Percentiles rank a stretch among this genome's conserved stretches.
phyloP scores from a whole-genome alignment of 2,113 vertebrate genomes.

The Vulpes vulpes region DNA sequence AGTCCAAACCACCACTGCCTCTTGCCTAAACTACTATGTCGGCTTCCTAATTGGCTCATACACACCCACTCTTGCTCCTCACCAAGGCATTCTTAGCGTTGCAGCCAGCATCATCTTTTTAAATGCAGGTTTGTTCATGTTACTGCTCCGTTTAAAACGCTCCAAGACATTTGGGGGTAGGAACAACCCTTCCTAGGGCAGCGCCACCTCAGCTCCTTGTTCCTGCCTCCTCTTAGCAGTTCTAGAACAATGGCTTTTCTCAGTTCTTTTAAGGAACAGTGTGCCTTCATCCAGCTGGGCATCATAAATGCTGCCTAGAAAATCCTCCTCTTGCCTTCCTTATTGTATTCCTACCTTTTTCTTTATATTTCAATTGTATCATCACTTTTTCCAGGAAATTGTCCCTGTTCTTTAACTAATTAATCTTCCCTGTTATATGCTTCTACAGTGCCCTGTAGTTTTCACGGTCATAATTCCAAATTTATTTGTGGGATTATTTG shows the following conservation, averaged over 20 bases:
- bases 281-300: too few species aligned
- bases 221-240: not conserved
- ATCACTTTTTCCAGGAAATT: not conserved
- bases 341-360: not conserved
- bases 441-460: not conserved
- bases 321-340: not conserved
- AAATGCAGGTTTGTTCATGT: not conserved
- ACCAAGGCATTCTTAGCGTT: not conserved
- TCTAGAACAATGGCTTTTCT: not conserved
- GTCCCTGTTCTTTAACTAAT: not conserved
- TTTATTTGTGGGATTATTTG: not conserved
- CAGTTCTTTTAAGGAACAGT: not conserved
- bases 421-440: not conserved
- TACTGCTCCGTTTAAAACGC: not conserved
- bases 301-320: not conserved
- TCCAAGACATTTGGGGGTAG: not conserved
- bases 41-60: not conserved
- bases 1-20: not conserved
- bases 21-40: not conserved
- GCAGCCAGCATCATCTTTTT: not conserved
- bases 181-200: not conserved
- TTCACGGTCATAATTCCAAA: not conserved
- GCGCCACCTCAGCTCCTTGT: not conserved
- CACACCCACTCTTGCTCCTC: too few species aligned
- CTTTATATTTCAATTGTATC: not conserved